Conservation (phyloP, 2,113 vertebrate species). For the Oryzias javanicus region DNA sequence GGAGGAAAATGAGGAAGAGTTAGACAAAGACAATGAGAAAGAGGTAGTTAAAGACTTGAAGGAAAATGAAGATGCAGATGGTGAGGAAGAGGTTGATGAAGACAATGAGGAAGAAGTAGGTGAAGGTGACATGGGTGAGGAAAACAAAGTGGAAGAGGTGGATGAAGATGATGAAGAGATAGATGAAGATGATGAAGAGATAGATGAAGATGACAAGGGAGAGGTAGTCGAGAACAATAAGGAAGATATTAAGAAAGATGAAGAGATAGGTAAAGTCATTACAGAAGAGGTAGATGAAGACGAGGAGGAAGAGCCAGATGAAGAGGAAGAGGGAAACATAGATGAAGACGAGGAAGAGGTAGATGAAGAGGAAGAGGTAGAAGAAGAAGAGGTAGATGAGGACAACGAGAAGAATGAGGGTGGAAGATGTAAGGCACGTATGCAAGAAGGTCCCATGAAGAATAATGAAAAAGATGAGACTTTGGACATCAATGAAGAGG, state of each 20-base stretch:
- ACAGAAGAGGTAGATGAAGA: too few relatives aligned
- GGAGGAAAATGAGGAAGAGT: background rate
- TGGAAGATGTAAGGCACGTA: too few relatives aligned
- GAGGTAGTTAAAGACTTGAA: background rate
- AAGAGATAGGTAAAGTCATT: fast-evolving
- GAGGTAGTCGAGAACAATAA: fast-evolving
- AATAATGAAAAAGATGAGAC: too few relatives aligned
- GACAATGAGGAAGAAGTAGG: background rate
- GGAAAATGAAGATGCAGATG: background rate
- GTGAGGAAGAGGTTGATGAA: fast-evolving
- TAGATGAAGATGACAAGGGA: fast-evolving
- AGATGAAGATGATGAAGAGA: fast-evolving
- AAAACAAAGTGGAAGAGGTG: too few relatives aligned
- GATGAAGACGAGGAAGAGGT: too few relatives aligned
- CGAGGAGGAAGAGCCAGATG: too few relatives aligned
- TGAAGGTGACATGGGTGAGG: fast-evolving
- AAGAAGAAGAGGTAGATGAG: too few relatives aligned
- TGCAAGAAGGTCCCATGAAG: too few relatives aligned
- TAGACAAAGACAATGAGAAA: background rate
- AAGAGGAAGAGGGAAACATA: too few relatives aligned
- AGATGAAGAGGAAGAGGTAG: too few relatives aligned
- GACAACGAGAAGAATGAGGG: too few relatives aligned
- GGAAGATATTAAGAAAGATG: fast-evolving
- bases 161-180: fast-evolving
- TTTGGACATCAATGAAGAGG: background rate